Evolutionary conservation across 2,113 vertebrate genomes (phyloP), one percentile per base, ranked within the genome.

Genomic region (Myanophis thanlyinensis): DNA sequence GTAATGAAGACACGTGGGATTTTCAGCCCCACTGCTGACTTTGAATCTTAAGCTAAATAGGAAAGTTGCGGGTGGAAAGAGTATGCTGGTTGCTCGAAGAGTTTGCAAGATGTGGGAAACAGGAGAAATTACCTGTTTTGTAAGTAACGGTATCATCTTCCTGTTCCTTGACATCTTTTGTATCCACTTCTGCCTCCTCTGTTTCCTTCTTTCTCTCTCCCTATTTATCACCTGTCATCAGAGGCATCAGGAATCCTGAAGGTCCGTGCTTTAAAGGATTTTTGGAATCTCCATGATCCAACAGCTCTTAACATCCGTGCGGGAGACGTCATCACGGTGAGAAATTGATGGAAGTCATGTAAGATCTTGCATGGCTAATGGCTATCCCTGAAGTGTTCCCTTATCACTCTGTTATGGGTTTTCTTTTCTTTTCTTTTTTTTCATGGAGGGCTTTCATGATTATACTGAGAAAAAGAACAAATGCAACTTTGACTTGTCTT

Each of bases 281-380:
- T 98, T 96, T 99, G 99, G 99, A 99, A 99, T 96, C 97, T 99
- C 25, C 99, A 99, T 0, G 99, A 99, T 3, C 99, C 98, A 0
- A 99, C 99, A 0, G 99, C 99, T 46, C 98, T 99, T 94, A 99
- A 99, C 0, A 93, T 99, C 94, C 98, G 98, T 20, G 99, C 99
- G 0, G 99, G 99, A 90, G 99, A 99, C 0, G 67, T 99, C 95
- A 99, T 99, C 95, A 99, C 97, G 97, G 99, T 99, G 97, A 98
- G 97, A 92, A 20, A 13, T 30, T 27, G 47, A 25, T 90, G 0
- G 0, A 80, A 0, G 10, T 27, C 0, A 11, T 54, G 49, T 9
- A 48, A 46, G 3, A 47, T n/a, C 27, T 47, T 25, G 10, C 23
- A 22, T 20, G 12, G 49, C 5, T 52, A 23, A n/a, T 40, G 3